Evolutionary conservation across 1,140 invertebrate species (phyloP), one percentile per base, ranked within the genome.

Genomic region (Goniozus legneri): DNA sequence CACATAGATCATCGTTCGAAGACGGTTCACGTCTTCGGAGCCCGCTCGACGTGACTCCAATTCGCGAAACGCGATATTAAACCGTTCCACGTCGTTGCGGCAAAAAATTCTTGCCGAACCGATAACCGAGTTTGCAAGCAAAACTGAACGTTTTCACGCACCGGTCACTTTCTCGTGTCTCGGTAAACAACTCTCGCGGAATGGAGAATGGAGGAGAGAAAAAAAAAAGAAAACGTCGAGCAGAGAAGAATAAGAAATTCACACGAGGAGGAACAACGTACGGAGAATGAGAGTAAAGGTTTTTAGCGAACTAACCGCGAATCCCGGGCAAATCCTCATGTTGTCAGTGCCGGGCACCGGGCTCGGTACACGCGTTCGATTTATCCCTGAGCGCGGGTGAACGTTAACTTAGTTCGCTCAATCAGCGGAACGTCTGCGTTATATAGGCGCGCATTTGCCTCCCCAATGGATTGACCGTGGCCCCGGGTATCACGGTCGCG

Each of bases 361-460:
- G 62, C 56, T 62, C 44, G 64, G 69, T 62, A 64, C n/a, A n/a
- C 61, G 61, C 68, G 65, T 66, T 58, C 53, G 66, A 46, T 65
- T 56, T 58, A 62, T 69, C 63, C 66, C 69, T 69, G 61, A 60
- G 45, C 60, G 63, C 62, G 69, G 66, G 67, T 66, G 72, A 70
- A 69, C 65, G 64, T 65, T n/a, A 62, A 59, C 56, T 73, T 67
- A 75, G 73, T 76, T 75, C 60, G 65, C 60, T 60, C 71, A 76
- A 76, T 76, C 62, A 73, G 63, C 62, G 70, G 71, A 76, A 76
- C 73, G 65, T 44, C 64, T 66, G 62, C 56, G 73, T 76, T 76
- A 71, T 76, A 75, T 76, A 76, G 73, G 70, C 62, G 60, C 68
- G 71, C 67, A 69, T 70, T 62, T n/a, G n/a, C 71, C 70, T 65